Evolutionary conservation across 2,888 invertebrate genomes (phyloP).

Genomic region (Phalangium opilio): DNA sequence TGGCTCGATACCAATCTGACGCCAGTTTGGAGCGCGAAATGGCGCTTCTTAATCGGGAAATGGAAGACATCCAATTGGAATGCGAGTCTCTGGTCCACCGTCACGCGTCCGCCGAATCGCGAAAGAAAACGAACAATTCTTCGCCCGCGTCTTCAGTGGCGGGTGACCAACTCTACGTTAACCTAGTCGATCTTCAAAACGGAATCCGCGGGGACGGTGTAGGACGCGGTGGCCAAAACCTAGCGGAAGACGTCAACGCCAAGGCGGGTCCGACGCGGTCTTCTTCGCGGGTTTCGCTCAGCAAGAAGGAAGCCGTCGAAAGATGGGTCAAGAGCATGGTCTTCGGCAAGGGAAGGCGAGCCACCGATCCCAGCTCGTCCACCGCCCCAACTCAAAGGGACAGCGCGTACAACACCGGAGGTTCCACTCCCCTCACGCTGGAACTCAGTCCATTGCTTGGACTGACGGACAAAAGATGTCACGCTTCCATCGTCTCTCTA

Average conservation of each 20-base stretch:
- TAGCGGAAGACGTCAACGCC: not conserved
- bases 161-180: not conserved
- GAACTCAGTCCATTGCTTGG: conserved; percentile 34
- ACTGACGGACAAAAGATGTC: no score
- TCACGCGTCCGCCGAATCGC: not conserved
- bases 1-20: conserved; percentile 2
- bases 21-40: conserved; percentile 36
- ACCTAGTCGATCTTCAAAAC: not conserved
- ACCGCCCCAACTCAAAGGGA: conserved; percentile 43
- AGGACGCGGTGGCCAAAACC: no score
- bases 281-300: not conserved
- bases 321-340: conserved; percentile 16
- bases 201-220: not conserved
- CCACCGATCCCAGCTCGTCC: conserved; percentile 1
- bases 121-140: not conserved
- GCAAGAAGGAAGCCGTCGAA: conserved; percentile 12
- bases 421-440: conserved; percentile 45
- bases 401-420: conserved; percentile 58
- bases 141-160: not conserved
- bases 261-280: no score
- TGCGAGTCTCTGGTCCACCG: conserved; percentile 27
- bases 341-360: conserved; percentile 14
- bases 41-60: conserved; percentile 39
- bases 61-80: conserved; percentile 42
- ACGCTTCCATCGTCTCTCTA: no score